These are phyloP conservation scores for Oriolus oriolus DNA, from an alignment of 2,113 vertebrate species.

Conservation along the genomic window DNA sequence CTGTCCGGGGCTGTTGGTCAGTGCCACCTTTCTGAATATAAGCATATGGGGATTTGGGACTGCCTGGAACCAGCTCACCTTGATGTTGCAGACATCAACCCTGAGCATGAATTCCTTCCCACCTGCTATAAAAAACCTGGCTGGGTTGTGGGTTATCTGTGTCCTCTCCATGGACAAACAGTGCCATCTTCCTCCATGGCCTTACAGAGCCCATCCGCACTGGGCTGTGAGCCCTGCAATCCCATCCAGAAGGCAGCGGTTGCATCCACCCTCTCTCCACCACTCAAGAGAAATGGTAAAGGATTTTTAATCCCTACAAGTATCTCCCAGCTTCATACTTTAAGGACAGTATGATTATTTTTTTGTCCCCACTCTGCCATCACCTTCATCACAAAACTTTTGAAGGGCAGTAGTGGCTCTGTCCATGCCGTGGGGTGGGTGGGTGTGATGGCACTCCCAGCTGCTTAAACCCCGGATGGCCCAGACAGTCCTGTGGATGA, in stretches of 20 bases:
- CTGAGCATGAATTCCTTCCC: not conserved
- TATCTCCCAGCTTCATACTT: not conserved
- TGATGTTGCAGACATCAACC: not conserved
- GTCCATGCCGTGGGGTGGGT: fast-evolving
- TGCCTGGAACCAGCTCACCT: not conserved
- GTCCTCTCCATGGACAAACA: not conserved
- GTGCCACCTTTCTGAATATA: not conserved
- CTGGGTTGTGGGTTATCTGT: fast-evolving
- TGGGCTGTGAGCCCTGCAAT: not conserved
- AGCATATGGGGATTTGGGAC: not conserved
- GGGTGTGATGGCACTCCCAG: fast-evolving
- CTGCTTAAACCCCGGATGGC: not conserved
- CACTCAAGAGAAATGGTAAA: not conserved
- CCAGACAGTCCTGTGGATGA: fast-evolving
- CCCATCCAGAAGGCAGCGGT: not conserved
- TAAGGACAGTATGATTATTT: not conserved
- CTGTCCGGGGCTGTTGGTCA: not conserved
- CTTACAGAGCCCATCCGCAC: fast-evolving
- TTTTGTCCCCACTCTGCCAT: not conserved
- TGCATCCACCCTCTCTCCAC: not conserved
- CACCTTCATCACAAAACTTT: not conserved
- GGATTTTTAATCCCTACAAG: not conserved
- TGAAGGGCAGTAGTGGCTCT: not conserved
- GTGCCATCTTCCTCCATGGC: not conserved
- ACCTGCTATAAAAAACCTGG: fast-evolving